Evolutionary conservation across 2,888 invertebrate species (phyloP).

Genomic region (Noctua fimbriata): DNA sequence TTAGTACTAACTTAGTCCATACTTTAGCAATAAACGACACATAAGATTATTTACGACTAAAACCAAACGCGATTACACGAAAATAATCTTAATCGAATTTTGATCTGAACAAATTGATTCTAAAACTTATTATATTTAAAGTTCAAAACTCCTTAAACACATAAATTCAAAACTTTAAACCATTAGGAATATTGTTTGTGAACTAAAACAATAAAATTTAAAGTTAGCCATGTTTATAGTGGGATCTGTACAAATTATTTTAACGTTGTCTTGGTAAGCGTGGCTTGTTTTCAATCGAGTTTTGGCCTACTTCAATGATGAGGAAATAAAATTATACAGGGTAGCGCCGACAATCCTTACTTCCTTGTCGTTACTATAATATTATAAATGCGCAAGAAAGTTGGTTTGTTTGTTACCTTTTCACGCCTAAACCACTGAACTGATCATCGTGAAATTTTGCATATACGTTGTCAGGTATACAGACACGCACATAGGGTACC

Average conservation of each 20-base stretch:
- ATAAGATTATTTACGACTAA: slow-evolving; percentile 7
- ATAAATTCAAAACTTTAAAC: slow-evolving; percentile 61
- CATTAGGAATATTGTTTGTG: slow-evolving; percentile 56
- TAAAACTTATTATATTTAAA: slow-evolving; percentile 41
- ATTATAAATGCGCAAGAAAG: too few species aligned
- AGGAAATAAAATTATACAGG: too few species aligned
- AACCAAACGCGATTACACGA: neutral
- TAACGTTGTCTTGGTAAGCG: neutral
- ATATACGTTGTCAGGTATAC: too few species aligned
- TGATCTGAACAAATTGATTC: slow-evolving; percentile 46
- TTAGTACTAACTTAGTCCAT: neutral
- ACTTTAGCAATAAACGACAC: slow-evolving; percentile 3
- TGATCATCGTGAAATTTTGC: too few species aligned
- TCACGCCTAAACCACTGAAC: too few species aligned
- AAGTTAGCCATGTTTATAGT: slow-evolving; percentile 50
- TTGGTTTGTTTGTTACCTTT: too few species aligned
- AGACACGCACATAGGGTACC: too few species aligned
- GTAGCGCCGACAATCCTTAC: too few species aligned
- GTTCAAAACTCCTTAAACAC: slow-evolving; percentile 11
- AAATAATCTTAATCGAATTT: slow-evolving; percentile 30
- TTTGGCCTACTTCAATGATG: neutral
- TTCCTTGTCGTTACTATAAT: too few species aligned
- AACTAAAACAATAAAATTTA: slow-evolving; percentile 60
- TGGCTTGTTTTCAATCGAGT: neutral
- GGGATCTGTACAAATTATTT: slow-evolving; percentile 36